Base-by-base conservation (phyloP, 1,140 invertebrate species). In the Zeugodacus cucurbitae region DNA sequence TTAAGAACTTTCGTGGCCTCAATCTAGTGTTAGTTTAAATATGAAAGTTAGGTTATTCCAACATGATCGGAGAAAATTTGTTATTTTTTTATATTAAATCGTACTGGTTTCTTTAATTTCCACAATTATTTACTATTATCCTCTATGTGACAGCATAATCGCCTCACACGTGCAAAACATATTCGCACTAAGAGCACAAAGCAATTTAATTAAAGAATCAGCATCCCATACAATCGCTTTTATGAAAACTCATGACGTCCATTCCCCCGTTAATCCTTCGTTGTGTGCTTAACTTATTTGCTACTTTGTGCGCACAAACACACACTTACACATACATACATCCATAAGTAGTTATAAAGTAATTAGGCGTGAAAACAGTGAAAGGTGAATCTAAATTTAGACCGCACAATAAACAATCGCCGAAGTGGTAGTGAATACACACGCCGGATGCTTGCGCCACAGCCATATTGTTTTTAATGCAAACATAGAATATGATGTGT, bases 331-430 rank as follows among this genome's bases (percentile, higher is more conserved):
- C 4, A 14, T 59, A 5, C 58, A n/a, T n/a, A n/a, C 26, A 62
- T 5, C 3, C 29, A 67, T 5, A 34, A 3, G 14, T 34, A 67
- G 29, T 67, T 67, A 67, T 67, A 62, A 67, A 67, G 64, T 67
- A 67, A 67, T 32, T 32, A 67, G 64, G 64, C 64, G 64, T 34
- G 29, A 67, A 67, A 67, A 67, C 64, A 67, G 64, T 67, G 29
- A 67, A 67, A 67, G 64, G 64, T 67, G 64, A 67, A 67, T 34
- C 64, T 67, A 67, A 67, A 34, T 67, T 67, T 67, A 67, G 64
- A 67, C 14, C 6, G 3, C 14, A 29, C 3, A 67, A 67, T 67
- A 67, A 67, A 67, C 29, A 67, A 67, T 34, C 26, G 26, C 64
- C 17, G 29, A 67, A 34, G 64, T 67, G 58, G 22, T 67, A 26